A percentile compares a stretch with the other conserved stretches of the same genome.
Evolutionary conservation across 2,113 vertebrate genomes (phyloP).

Genomic region (Peromyscus californicus): DNA sequence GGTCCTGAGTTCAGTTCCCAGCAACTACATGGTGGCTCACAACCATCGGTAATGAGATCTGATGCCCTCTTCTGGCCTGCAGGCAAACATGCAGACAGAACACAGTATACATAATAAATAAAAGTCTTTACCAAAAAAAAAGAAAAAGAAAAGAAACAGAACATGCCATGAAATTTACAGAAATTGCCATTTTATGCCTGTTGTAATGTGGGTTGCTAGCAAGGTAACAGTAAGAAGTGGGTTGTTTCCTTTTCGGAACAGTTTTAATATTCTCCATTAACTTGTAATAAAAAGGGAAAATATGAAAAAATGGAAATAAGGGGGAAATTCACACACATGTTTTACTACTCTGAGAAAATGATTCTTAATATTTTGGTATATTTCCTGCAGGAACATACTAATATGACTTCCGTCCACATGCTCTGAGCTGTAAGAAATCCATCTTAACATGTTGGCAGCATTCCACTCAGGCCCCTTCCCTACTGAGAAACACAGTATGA

Average conservation of each 20-base stretch:
- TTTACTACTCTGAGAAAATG: not conserved
- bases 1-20: no score
- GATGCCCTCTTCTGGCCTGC: no score
- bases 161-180: not conserved
- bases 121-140: no score
- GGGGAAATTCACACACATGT: not conserved
- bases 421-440: not conserved
- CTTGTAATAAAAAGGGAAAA: not conserved
- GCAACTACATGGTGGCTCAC: no score
- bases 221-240: not conserved
- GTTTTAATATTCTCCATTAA: not conserved
- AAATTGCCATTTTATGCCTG: not conserved
- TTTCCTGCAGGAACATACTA: slow-evolving; percentile 40
- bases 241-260: not conserved
- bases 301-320: not conserved
- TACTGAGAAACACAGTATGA: not conserved
- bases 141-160: not conserved
- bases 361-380: slow-evolving; percentile 37
- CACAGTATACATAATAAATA: no score
- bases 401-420: not conserved
- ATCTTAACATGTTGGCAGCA: not conserved
- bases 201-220: not conserved
- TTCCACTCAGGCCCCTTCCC: not conserved
- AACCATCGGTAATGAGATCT: no score
- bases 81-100: no score